These are phyloP conservation scores for Andrena bucephala DNA, from an alignment of 2,888 invertebrate genomes.

Conservation along the genomic window DNA sequence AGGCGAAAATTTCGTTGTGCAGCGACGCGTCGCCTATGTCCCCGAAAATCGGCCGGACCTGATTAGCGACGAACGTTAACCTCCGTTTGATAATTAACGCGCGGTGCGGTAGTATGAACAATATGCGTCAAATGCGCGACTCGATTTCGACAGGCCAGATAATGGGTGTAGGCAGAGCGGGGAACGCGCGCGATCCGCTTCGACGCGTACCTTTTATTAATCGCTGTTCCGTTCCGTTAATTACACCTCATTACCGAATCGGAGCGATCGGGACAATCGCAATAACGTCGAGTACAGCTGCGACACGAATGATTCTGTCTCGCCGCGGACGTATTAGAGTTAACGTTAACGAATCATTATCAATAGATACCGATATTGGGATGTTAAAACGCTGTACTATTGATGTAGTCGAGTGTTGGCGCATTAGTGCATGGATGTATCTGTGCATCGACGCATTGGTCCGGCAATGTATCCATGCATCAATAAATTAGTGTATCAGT, in stretches of 20 bases:
- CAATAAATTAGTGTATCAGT: background rate
- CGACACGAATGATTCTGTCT: constrained; percentile 21
- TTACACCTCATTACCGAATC: constrained; percentile 56
- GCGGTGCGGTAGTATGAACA: constrained; percentile 54
- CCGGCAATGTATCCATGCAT: background rate
- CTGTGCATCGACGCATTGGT: background rate
- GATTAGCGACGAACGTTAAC: constrained; percentile 60
- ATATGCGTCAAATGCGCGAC: constrained; percentile 61
- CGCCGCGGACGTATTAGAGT: background rate
- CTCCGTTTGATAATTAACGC: constrained; percentile 68
- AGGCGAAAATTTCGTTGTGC: constrained; percentile 11
- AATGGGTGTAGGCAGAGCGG: constrained; percentile 48
- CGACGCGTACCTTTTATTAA: constrained; percentile 66
- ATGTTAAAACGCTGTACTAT: background rate
- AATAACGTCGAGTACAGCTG: constrained; percentile 16
- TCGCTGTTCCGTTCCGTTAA: constrained; percentile 68
- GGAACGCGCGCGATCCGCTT: constrained; percentile 33
- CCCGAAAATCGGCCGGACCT: constrained; percentile 30
- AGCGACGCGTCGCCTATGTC: background rate
- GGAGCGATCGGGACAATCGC: constrained; percentile 36
- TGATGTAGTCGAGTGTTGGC: background rate
- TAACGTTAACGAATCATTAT: background rate
- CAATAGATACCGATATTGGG: background rate
- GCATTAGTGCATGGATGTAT: background rate
- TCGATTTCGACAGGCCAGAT: constrained; percentile 60